Percentiles rank a stretch among this genome's conserved stretches.
Evolutionary conservation across 1,140 invertebrate genomes (phyloP).

Genomic region (Brachionus rotundiformis): DNA sequence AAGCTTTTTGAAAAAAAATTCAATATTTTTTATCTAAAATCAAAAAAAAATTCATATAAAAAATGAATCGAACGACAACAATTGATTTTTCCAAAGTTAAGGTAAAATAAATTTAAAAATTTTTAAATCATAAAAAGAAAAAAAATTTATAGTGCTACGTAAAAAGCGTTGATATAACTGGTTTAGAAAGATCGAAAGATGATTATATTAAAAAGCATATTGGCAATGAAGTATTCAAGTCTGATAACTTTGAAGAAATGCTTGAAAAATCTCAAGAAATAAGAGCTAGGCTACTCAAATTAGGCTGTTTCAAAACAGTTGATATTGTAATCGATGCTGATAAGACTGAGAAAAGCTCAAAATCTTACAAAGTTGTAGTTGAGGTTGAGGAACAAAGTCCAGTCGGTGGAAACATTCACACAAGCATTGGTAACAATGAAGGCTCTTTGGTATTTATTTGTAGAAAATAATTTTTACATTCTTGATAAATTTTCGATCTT

Average conservation of each 20-base stretch:
- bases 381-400: slow-evolving; percentile 75
- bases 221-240: slow-evolving; percentile 54
- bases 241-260: slow-evolving; percentile 53
- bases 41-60: not conserved
- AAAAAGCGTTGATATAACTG: slow-evolving; percentile 77
- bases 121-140: not conserved
- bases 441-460: slow-evolving; percentile 69
- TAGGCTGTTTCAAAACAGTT: slow-evolving; percentile 81
- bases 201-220: slow-evolving; percentile 76
- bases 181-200: slow-evolving; percentile 77
- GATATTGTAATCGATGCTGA: slow-evolving; percentile 76
- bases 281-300: slow-evolving; percentile 71
- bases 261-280: slow-evolving; percentile 66
- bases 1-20: too few relatives aligned
- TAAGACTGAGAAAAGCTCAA: slow-evolving; percentile 59
- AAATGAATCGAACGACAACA: not conserved
- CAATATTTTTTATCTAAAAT: too few relatives aligned
- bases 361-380: slow-evolving; percentile 82
- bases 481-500: not conserved
- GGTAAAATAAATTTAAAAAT: not conserved
- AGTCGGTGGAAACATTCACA: slow-evolving; percentile 77
- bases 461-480: not conserved
- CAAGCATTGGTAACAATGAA: slow-evolving; percentile 81
- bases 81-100: slow-evolving; percentile 35
- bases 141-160: slow-evolving; percentile 68